Base-by-base conservation (phyloP, 2,113 vertebrate species). In the Propithecus coquereli region DNA sequence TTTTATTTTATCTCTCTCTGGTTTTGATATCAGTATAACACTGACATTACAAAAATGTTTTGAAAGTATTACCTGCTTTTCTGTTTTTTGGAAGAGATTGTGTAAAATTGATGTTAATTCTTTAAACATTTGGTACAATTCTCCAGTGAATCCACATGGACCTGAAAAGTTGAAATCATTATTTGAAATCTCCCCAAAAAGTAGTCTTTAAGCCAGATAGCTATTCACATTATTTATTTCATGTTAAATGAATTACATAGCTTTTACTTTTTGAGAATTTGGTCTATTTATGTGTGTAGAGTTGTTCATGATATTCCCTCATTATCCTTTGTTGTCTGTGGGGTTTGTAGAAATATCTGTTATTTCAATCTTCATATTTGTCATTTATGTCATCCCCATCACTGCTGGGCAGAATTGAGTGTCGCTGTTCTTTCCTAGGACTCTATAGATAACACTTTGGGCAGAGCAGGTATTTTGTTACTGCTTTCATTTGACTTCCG, bases 401-500 rank as follows among this genome's bases (percentile, higher is more conserved):
- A 30, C 37, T 54, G 2, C 18, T 43, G 22, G 37, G 1, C 61
- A 34, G 23, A 8, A 2, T n/a, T 32, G 9, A 22, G 40, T 16
- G 34, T n/a, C 7, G 52, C 34, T 34, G 10, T 61, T 63, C 5
- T 10, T 43, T 9, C 52, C 14, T 23, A 61, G 27, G 63, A 80
- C 10, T 79, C 9, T 50, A 18, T 40, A n/a, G n/a, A n/a, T n/a
- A n/a, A n/a, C n/a, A n/a, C n/a, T 45, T 3, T 25, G 7, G n/a
- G n/a, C 23, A 59, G 25, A 6, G 2, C 3, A 8, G 10, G 13
- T 6, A 0, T 30, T 23, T 18, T 37, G 32, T 63, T n/a, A 37
- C 8, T 52, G 1, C 8, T 70, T 27, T 22, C 54, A 52, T 4
- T 30, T 43, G 61, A 59, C 18, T 12, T 61, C n/a, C 40, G 17